Base-by-base conservation (phyloP, 2,113 vertebrate genomes). In the Anser cygnoides region DNA sequence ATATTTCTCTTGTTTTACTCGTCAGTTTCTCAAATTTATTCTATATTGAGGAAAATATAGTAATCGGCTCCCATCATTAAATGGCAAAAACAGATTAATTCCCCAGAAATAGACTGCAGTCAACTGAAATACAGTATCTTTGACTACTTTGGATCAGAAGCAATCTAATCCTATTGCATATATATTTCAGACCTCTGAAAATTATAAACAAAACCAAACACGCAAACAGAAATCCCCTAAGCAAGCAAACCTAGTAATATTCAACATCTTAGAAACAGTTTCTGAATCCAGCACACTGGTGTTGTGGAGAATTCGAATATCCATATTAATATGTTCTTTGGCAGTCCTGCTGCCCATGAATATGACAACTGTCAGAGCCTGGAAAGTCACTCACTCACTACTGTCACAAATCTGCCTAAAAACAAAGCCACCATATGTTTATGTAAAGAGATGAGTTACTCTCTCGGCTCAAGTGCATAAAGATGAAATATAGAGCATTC, bases 371-470 rank as follows among this genome's bases (percentile, higher is more conserved):
- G 93, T 90, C 90, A 96, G 76, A 95, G 79, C 75, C 83, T 94
- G 79, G 72, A 87, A 94, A 96, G 83, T 92, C 93, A 75, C 55
- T 96, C 93, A 86, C 85, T 95, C 79, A 52, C 68, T 94, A 11
- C 79, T 94, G 92, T 88, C 79, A 90, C 85, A 89, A 72, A 95
- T 67, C 68, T 94, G 75, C 85, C 79, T 92, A 46, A 23, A 92
- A 88, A 90, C 88, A 95, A 96, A 96, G 90, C 92, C 76, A 59
- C 92, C 92, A 94, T 93, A 92, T 94, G 93, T 92, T 96, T 92
- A 93, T 92, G 68, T 59, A 93, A 77, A 83, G 79, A 88, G 43
- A 92, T 41, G 55, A 93, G 93, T 86, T 91, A 73, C 28, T 96
- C 46, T 94, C 87, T 86, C 91, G 94, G 85, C 94, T 94, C 55